A percentile compares a stretch with the other conserved stretches of the same genome.
phyloP scores from a whole-genome alignment of 2,113 vertebrate genomes.

The Diphyllodes magnificus region DNA sequence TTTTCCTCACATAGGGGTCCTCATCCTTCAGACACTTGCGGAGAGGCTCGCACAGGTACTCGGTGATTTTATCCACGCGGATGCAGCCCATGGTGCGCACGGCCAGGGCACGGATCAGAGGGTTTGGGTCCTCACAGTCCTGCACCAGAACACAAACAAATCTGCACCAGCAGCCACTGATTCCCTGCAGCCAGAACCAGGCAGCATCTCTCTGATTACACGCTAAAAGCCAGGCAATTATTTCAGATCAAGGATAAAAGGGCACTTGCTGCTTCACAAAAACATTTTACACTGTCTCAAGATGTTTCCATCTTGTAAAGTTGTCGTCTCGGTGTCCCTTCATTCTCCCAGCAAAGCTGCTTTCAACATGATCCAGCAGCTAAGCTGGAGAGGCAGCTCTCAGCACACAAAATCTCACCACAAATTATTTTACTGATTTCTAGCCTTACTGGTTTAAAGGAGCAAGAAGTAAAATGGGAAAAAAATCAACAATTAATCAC shows the following conservation, averaged over 20 bases:
- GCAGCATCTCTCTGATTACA: background rate
- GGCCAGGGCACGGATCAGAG: conserved; percentile 92
- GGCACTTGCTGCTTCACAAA: background rate
- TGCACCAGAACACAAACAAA: background rate
- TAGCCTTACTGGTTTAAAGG: background rate
- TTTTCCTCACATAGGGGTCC: conserved; percentile 97
- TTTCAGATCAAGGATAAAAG: background rate
- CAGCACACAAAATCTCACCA: background rate
- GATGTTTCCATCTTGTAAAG: background rate
- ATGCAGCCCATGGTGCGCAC: conserved; percentile 99
- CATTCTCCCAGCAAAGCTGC: background rate
- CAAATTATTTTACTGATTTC: background rate
- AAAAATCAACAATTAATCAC: background rate
- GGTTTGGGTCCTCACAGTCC: conserved; percentile 99
- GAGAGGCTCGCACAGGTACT: conserved; percentile 96
- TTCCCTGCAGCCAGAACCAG: background rate
- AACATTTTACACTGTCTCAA: background rate
- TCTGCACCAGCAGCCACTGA: background rate
- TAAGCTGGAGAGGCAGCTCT: background rate
- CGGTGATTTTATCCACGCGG: conserved; percentile 96
- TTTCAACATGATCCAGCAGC: background rate
- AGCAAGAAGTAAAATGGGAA: background rate
- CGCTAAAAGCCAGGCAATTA: background rate
- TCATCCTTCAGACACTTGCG: conserved; percentile 98
- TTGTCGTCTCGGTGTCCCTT: background rate